Percentiles rank a stretch among this genome's conserved stretches.
These are phyloP conservation scores for Chrosomus eos DNA, from an alignment of 2,797 vertebrate genomes.

Conservation along the genomic window DNA sequence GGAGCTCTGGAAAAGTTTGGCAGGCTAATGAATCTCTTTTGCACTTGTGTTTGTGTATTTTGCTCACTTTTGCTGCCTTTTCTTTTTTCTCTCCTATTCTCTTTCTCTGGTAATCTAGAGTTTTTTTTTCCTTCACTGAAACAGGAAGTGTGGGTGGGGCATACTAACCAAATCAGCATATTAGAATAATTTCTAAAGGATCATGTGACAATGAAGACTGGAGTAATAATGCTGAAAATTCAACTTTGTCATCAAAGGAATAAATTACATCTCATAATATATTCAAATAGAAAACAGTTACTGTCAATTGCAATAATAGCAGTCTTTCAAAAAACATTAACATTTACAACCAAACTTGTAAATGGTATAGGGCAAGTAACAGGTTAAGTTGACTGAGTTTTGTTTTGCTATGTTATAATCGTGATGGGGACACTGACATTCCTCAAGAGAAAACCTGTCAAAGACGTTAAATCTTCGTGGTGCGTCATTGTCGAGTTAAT, in stretches of 20 bases:
- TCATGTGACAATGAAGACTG: background rate
- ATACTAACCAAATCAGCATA: background rate
- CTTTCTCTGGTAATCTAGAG: background rate
- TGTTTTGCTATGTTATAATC: background rate
- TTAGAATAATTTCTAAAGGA: background rate
- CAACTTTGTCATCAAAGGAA: background rate
- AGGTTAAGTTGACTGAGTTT: background rate
- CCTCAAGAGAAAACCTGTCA: conserved; percentile 8
- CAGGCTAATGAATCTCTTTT: conserved; percentile 52
- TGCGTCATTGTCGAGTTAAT: conserved; percentile 20
- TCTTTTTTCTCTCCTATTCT: background rate
- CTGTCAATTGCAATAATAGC: background rate
- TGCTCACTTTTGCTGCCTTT: background rate
- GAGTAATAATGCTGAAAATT: background rate
- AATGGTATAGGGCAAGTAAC: background rate
- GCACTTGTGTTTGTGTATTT: conserved; percentile 14
- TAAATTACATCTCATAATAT: background rate
- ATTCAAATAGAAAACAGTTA: background rate
- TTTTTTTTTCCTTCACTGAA: background rate
- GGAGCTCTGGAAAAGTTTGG: conserved; percentile 73
- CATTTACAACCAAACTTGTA: background rate
- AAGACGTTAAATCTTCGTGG: conserved; percentile 9
- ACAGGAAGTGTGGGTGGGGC: background rate
- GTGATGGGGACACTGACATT: conserved; percentile 8
- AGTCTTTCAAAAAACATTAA: background rate